These are phyloP conservation scores for Monoplex corrugatus DNA, from an alignment of 2,888 invertebrate species.

Conservation along the genomic window DNA sequence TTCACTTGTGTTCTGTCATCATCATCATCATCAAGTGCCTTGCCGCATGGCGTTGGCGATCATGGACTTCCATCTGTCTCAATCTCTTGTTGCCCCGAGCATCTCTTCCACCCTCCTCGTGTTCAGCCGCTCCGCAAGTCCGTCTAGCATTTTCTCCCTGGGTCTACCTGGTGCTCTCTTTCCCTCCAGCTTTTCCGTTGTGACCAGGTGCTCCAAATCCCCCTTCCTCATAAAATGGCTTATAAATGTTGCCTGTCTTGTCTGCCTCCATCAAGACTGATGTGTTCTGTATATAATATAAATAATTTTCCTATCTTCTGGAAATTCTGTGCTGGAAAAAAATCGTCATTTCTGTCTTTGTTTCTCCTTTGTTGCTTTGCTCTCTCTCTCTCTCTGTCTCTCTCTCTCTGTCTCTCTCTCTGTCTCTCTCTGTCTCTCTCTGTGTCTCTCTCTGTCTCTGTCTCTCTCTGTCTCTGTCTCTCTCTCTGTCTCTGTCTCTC, in stretches of 20 bases:
- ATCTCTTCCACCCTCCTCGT: too few species aligned
- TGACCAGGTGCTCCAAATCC: too few species aligned
- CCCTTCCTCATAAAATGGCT: background rate
- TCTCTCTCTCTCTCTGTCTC: background rate
- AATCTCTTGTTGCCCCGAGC: too few species aligned
- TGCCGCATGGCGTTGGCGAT: too few species aligned
- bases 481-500: slow-evolving; percentile 27
- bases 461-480: slow-evolving; percentile 48
- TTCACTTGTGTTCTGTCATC: too few species aligned
- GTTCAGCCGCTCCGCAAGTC: too few species aligned
- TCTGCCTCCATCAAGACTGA: background rate
- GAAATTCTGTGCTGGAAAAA: background rate
- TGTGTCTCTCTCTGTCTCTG: slow-evolving; percentile 55
- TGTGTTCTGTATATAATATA: too few species aligned
- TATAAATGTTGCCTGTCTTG: background rate
- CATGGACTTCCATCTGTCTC: too few species aligned
- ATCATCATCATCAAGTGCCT: too few species aligned
- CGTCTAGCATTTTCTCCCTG: too few species aligned
- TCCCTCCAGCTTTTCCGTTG: background rate
- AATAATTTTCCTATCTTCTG: background rate
- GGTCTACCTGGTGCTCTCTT: too few species aligned
- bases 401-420: slow-evolving; percentile 48
- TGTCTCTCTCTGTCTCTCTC: slow-evolving; percentile 51
- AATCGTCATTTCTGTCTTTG: background rate
- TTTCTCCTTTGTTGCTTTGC: background rate